Conservation (phyloP, 2,888 invertebrate genomes). For the Hirtodrosophila confusa region DNA sequence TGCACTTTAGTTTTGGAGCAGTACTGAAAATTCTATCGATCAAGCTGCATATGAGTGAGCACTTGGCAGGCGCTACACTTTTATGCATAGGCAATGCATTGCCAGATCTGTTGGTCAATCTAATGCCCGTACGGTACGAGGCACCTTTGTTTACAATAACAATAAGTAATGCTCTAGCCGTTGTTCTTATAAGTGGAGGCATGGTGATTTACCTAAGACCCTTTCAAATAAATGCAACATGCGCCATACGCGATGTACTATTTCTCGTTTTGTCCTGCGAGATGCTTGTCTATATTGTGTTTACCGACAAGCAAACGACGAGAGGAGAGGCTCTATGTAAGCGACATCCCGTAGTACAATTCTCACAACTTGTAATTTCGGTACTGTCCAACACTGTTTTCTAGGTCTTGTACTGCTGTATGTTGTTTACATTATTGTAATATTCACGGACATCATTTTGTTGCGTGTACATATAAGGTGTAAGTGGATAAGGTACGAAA, state of each 20-base stretch:
- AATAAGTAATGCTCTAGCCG: slow-evolving; percentile 38
- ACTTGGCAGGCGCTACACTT: slow-evolving; percentile 48
- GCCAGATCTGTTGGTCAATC: slow-evolving; percentile 50
- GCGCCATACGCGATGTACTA: slow-evolving; percentile 39
- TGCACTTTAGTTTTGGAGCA: not conserved
- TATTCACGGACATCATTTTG: slow-evolving; percentile 32
- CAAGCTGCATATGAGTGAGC: slow-evolving; percentile 52
- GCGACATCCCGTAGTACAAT: not conserved
- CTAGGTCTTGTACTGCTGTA: slow-evolving; percentile 34
- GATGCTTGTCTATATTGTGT: slow-evolving; percentile 17
- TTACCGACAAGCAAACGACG: not conserved
- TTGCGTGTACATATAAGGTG: slow-evolving; percentile 27
- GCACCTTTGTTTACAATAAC: slow-evolving; percentile 50
- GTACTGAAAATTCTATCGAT: slow-evolving; percentile 38
- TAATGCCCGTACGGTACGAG: slow-evolving; percentile 48
- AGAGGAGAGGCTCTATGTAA: slow-evolving; percentile 11
- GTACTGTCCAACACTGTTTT: too few species aligned
- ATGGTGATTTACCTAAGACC: slow-evolving; percentile 39
- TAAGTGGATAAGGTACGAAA: slow-evolving; percentile 5
- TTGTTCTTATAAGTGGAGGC: slow-evolving; percentile 48
- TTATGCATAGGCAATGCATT: slow-evolving; percentile 44
- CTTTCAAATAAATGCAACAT: slow-evolving; percentile 39
- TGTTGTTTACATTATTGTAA: slow-evolving; percentile 27
- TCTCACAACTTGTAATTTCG: too few species aligned
- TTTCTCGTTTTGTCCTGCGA: slow-evolving; percentile 32